Evolutionary conservation across 2,113 vertebrate species (phyloP).

Genomic region (Garra rufa): DNA sequence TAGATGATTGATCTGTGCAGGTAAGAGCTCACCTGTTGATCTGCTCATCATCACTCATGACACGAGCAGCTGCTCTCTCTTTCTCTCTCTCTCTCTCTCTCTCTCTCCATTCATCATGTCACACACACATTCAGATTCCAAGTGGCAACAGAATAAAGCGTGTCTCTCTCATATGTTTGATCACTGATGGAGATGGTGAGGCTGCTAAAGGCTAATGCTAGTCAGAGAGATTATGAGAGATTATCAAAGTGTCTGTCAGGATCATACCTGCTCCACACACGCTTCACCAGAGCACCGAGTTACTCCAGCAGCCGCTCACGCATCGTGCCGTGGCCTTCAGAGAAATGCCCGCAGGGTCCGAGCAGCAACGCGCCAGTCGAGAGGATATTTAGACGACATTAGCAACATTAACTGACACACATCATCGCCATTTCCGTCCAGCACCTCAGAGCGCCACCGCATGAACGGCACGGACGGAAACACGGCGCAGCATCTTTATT

Average conservation of each 20-base stretch:
- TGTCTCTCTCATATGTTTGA: neutral
- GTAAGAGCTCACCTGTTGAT: neutral
- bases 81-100: too few species aligned
- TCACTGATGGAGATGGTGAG: neutral
- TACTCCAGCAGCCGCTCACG: constrained; percentile 26
- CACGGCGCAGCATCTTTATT: neutral
- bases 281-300: constrained; percentile 1
- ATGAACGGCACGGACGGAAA: constrained; percentile 47
- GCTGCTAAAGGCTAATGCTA: neutral
- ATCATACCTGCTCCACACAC: constrained; percentile 64
- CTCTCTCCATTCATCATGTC: too few species aligned
- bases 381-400: constrained; percentile 44
- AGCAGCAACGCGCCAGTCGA: constrained; percentile 61
- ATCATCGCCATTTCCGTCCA: constrained; percentile 68
- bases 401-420: constrained; percentile 39
- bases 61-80: neutral
- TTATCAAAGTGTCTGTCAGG: constrained; percentile 24
- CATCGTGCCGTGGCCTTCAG: constrained; percentile 55
- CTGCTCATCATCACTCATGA: neutral
- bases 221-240: constrained; percentile 70
- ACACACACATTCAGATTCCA: neutral
- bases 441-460: constrained; percentile 47
- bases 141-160: neutral
- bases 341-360: neutral
- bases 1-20: neutral